Base-by-base conservation (phyloP, 2,797 vertebrate species). In the Brotula barbata region DNA sequence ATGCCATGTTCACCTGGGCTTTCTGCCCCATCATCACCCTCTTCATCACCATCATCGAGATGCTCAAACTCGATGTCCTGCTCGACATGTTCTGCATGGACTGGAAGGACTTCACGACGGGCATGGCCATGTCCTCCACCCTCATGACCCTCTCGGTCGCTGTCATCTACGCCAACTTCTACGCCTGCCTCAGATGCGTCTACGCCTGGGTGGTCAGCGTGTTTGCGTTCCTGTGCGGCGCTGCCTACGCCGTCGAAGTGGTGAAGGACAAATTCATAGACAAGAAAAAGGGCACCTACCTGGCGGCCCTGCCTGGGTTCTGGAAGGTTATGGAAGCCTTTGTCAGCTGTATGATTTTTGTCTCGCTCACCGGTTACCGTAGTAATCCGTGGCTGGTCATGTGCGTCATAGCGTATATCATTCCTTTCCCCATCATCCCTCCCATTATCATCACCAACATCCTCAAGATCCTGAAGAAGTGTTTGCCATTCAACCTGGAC, bases 1-100 rank as follows among this genome's bases (percentile, higher is more conserved):
- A 93, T 58, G 91, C 91, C 10, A 92, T 94, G 91, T 92, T 94
- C 76, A 85, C 90, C 6, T 95, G 93, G 93, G 87, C 89, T 43
- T 89, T 95, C 79, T 94, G 92, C 64, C 85, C 92, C 3, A 1
- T 76, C 3, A 46, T 93, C 68, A 92, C 94, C 0, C 67, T 94
- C 51, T 3, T 91, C 72, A 90, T 95, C 66, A 82, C 92, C 37
- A 2, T 92, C 7, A 43, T 92, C 58, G 94, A 95, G 86, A 53
- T 93, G 80, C 82, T 90, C 10, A 83, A 75, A 58, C 75, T 95
- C 2, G 56, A 87, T 10, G 5, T 78, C 0, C 0, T 77, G 5
- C 82, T 91, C 42, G 28, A 74, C 2, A 0, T 51, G 52, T 10
- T 81, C 1, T 89, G 84, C 72, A 51, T 89, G 85, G 75, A 91